Conservation (phyloP, 2,888 invertebrate genomes). For the Electrophaes corylata region DNA sequence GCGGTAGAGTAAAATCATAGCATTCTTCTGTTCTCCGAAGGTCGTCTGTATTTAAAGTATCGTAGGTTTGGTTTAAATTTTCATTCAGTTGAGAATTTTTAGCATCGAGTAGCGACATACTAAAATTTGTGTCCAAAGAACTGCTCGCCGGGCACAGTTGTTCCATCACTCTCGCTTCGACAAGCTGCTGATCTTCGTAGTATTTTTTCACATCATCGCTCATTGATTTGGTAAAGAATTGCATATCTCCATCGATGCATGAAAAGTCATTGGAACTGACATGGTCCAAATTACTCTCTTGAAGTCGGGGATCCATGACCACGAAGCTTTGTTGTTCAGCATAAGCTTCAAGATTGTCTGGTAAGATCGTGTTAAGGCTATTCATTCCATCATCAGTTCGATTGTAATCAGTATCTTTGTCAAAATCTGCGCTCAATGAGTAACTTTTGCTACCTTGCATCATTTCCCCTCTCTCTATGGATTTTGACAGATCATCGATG, state of each 20-base stretch:
- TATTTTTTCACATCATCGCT: constrained; percentile 79
- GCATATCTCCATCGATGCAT: constrained; percentile 78
- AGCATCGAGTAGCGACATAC: constrained; percentile 69
- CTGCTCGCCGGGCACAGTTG: constrained; percentile 72
- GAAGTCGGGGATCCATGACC: constrained; percentile 65
- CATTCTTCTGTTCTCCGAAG: constrained; percentile 70
- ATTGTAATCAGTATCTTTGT: constrained; percentile 60
- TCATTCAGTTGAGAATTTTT: constrained; percentile 67
- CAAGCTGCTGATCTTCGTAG: constrained; percentile 73
- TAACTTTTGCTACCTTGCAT: constrained; percentile 65
- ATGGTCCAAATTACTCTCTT: constrained; percentile 63
- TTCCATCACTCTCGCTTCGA: constrained; percentile 68
- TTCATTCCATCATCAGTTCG: constrained; percentile 70
- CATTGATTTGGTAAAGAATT: constrained; percentile 78
- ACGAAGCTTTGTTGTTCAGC: constrained; percentile 74
- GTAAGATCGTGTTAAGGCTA: constrained; percentile 70
- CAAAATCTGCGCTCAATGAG: constrained; percentile 52
- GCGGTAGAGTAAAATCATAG: constrained; percentile 71
- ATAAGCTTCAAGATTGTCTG: constrained; percentile 75
- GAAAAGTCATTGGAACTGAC: constrained; percentile 71
- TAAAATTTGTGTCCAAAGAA: constrained; percentile 70
- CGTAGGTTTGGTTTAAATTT: constrained; percentile 65
- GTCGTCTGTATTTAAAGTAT: constrained; percentile 66
- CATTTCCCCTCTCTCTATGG: constrained; percentile 77
- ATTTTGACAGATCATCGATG: constrained; percentile 78